Conservation (phyloP, 2,113 vertebrate species). For the Meleagris gallopavo region DNA sequence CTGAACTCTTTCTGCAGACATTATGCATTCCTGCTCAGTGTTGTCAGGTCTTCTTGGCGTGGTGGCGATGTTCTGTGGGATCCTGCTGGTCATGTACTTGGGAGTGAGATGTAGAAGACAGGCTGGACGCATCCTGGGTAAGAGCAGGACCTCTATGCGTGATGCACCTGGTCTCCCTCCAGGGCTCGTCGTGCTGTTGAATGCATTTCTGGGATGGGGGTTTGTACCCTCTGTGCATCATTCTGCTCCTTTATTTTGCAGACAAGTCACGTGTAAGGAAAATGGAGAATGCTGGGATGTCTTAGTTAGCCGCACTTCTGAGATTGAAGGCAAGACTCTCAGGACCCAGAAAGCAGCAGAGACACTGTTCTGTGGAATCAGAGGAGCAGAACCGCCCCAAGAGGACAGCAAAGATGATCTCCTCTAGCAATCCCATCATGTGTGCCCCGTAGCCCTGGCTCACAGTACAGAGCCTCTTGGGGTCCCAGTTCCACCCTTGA, state of each 20-base stretch:
- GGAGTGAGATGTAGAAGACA: not conserved
- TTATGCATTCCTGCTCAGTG: not conserved
- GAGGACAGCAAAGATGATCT: not conserved
- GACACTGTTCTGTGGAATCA: not conserved
- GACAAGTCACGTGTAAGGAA: not conserved
- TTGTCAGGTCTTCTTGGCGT: not conserved
- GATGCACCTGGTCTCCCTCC: not conserved
- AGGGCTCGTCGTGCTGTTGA: not conserved
- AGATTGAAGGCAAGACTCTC: not conserved
- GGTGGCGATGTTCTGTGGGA: not conserved
- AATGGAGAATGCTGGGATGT: not conserved
- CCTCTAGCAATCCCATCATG: not conserved
- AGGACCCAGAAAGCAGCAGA: not conserved
- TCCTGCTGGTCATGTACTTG: not conserved
- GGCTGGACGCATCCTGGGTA: not conserved
- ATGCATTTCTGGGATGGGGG: not conserved
- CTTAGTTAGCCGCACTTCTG: not conserved
- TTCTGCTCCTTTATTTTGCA: not conserved
- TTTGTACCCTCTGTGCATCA: no score
- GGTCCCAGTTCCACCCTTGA: not conserved
- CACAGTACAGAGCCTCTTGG: not conserved
- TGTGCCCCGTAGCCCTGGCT: not conserved
- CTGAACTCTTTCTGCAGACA: not conserved
- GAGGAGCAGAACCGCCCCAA: not conserved
- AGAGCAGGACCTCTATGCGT: fast-evolving